A percentile compares a stretch with the other conserved stretches of the same genome.
Conservation (phyloP, 2,888 invertebrate species). For the Epirrita christyi region DNA sequence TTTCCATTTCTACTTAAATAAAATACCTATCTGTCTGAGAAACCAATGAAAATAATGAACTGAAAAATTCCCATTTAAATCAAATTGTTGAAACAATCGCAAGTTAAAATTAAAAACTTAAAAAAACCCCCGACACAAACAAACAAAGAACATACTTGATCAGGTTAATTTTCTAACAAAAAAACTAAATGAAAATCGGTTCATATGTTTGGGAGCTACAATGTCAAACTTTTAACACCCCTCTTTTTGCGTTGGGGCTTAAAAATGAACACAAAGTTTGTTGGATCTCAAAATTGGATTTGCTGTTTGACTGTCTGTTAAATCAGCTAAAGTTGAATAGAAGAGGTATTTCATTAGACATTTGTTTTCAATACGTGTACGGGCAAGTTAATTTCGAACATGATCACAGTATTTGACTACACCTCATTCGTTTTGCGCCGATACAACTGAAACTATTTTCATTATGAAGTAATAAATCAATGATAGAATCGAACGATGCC, state of each 20-base stretch:
- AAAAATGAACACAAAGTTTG: slow-evolving; percentile 32
- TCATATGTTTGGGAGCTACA: too few relatives aligned
- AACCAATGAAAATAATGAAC: slow-evolving; percentile 19
- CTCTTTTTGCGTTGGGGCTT: too few relatives aligned
- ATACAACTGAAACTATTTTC: slow-evolving; percentile 74
- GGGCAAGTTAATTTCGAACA: slow-evolving; percentile 50
- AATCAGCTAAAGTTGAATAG: slow-evolving; percentile 19
- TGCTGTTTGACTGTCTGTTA: slow-evolving; percentile 38
- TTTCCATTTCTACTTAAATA: slow-evolving; percentile 87
- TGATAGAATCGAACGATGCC: slow-evolving; percentile 72
- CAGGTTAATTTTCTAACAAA: too few relatives aligned
- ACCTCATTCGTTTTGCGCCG: slow-evolving; percentile 46
- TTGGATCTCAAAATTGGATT: slow-evolving; percentile 39
- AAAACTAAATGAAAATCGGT: too few relatives aligned
- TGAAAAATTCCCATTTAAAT: slow-evolving; percentile 28
- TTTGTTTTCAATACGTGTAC: slow-evolving; percentile 52
- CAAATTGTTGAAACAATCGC: slow-evolving; percentile 26
- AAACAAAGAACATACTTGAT: too few relatives aligned
- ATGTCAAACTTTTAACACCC: too few relatives aligned
- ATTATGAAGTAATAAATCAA: slow-evolving; percentile 80
- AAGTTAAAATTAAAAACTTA: too few relatives aligned
- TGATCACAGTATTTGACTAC: slow-evolving; percentile 37
- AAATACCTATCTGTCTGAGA: slow-evolving; percentile 61
- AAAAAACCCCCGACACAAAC: too few relatives aligned
- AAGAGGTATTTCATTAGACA: slow-evolving; percentile 56